Percentiles rank a stretch among this genome's conserved stretches.
Conservation (phyloP, 2,113 vertebrate species). For the Melospiza melodia region DNA sequence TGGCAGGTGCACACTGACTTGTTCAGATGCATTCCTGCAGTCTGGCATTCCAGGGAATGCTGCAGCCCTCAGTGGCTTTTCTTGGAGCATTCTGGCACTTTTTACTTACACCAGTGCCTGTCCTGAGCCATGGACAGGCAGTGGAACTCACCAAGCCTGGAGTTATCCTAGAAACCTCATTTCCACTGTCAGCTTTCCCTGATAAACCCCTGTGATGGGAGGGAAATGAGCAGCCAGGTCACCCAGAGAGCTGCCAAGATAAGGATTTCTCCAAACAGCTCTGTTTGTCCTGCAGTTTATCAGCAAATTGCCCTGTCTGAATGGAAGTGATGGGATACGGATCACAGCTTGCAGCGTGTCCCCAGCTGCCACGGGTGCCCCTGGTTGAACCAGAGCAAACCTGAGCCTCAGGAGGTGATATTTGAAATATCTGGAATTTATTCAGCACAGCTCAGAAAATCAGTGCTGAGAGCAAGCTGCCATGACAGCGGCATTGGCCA, state of each 20-base stretch:
- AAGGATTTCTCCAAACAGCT: neutral
- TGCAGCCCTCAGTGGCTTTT: neutral
- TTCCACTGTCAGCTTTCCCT: neutral
- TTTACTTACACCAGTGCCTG: neutral
- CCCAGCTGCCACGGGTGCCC: neutral
- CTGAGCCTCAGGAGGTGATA: neutral
- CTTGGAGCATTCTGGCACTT: no score
- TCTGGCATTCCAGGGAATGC: neutral
- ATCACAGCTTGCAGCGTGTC: neutral
- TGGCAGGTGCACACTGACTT: neutral
- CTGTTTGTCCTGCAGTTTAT: slow-evolving; percentile 12
- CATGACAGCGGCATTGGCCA: neutral
- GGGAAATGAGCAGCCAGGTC: neutral
- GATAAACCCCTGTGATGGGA: neutral
- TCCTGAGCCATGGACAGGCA: neutral
- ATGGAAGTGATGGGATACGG: neutral
- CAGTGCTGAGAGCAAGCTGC: neutral
- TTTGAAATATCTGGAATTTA: neutral
- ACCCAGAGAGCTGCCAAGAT: neutral
- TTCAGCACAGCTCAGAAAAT: neutral
- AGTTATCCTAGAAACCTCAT: neutral
- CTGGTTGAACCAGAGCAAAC: neutral
- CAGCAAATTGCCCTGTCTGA: neutral
- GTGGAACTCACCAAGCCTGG: neutral
- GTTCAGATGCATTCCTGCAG: neutral